Evolutionary conservation across 2,888 invertebrate species (phyloP).

Genomic region (Drosophila atripex): DNA sequence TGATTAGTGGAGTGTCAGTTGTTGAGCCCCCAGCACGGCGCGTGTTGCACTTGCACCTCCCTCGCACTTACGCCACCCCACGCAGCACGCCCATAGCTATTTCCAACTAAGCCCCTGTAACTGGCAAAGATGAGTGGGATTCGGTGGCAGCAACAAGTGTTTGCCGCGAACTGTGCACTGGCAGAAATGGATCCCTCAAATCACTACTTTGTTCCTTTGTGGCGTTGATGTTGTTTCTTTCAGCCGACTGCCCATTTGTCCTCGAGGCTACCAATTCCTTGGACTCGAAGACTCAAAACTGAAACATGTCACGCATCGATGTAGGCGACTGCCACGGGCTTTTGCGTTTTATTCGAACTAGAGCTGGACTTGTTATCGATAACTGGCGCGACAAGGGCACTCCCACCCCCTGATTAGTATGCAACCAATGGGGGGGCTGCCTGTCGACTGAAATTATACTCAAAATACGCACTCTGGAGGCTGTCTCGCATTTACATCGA

Average conservation of each 20-base stretch:
- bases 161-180: background rate
- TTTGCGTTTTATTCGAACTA: constrained; percentile 27
- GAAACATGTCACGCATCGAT: no score
- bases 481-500: constrained; percentile 11
- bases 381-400: constrained; percentile 38
- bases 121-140: background rate
- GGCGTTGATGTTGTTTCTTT: background rate
- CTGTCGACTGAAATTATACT: constrained; percentile 55
- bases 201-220: background rate
- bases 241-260: background rate
- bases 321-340: background rate
- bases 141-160: constrained; percentile 34
- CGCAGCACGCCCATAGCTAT: background rate
- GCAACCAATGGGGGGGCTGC: constrained; percentile 49
- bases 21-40: constrained; percentile 14
- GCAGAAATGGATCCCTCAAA: background rate
- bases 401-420: constrained; percentile 56
- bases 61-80: background rate
- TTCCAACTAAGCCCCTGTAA: constrained; percentile 2
- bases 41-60: constrained; percentile 28
- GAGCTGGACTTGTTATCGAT: constrained; percentile 47
- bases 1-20: constrained; percentile 13
- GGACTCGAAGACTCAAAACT: no score
- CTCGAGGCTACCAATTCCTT: no score
- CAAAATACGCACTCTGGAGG: constrained; percentile 22